Evolutionary conservation across 1,140 invertebrate genomes (phyloP).

Genomic region (Drosophila miranda): DNA sequence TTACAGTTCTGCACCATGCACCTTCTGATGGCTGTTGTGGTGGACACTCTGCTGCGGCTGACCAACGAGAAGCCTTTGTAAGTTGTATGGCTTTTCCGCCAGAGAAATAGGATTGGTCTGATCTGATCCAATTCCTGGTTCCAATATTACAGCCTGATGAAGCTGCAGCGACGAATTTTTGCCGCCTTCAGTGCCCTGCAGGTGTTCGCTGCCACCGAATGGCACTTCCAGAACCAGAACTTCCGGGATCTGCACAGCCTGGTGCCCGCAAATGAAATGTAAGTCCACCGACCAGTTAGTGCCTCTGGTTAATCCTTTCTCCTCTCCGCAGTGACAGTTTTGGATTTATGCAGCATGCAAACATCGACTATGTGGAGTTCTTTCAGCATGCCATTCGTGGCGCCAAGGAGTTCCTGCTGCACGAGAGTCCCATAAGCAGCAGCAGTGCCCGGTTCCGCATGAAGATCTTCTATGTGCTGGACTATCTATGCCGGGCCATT

Average conservation of each 20-base stretch:
- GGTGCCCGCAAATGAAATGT: constrained; percentile 86
- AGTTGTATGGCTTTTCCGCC: constrained; percentile 66
- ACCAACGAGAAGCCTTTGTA: constrained; percentile 89
- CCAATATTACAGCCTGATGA: constrained; percentile 85
- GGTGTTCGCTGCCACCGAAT: constrained; percentile 91
- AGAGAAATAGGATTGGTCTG: too few species aligned
- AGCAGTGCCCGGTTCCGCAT: constrained; percentile 52
- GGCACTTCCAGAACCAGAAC: constrained; percentile 91
- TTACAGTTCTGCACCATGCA: constrained; percentile 69
- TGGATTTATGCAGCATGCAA: constrained; percentile 80
- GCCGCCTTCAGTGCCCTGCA: constrained; percentile 89
- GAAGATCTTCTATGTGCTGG: constrained; percentile 59
- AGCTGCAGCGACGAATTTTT: constrained; percentile 91
- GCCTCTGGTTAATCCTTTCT: not conserved
- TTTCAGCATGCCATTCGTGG: constrained; percentile 84
- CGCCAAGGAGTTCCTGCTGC: constrained; percentile 84
- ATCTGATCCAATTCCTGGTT: too few species aligned
- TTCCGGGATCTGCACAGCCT: constrained; percentile 85
- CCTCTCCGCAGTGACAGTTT: constrained; percentile 41
- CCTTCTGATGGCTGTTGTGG: constrained; percentile 68
- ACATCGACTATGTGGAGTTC: constrained; percentile 83
- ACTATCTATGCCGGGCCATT: constrained; percentile 51
- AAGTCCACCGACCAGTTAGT: constrained; percentile 33
- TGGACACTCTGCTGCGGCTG: constrained; percentile 78
- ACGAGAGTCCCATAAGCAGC: constrained; percentile 84